Evolutionary conservation across 1,140 invertebrate species (phyloP).

Genomic region (Scylla paramamosain): DNA sequence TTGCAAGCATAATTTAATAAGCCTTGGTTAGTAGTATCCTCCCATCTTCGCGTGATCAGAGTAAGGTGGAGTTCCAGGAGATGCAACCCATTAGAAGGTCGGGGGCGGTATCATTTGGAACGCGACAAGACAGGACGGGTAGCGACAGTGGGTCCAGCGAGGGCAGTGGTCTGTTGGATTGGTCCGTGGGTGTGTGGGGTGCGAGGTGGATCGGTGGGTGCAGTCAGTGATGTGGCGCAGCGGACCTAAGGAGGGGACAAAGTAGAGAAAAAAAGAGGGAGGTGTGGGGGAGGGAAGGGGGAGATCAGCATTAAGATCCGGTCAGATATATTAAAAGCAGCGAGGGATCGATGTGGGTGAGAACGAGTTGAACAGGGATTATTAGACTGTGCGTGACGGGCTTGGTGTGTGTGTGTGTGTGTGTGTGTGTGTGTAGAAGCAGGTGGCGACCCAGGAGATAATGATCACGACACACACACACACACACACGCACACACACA

Average conservation of each 20-base stretch:
- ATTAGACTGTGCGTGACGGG: not conserved
- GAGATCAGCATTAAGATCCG: not conserved
- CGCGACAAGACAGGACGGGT: slow-evolving; percentile 5
- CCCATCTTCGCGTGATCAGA: not conserved
- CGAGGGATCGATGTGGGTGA: not conserved
- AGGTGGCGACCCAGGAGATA: not conserved
- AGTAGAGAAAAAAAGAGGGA: not conserved
- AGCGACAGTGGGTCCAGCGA: not conserved
- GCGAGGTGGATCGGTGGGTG: not conserved
- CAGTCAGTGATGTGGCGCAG: not conserved
- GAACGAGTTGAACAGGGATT: not conserved
- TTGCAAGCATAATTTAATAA: slow-evolving; percentile 13
- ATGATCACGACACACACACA: not conserved
- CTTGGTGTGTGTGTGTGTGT: not conserved
- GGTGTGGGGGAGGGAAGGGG: not conserved
- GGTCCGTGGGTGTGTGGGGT: not conserved
- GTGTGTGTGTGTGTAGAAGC: not conserved
- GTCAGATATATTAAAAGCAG: not conserved
- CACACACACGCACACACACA: slow-evolving; percentile 1
- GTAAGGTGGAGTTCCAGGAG: not conserved
- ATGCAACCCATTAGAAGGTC: not conserved
- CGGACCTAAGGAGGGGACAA: not conserved
- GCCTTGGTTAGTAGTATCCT: not conserved
- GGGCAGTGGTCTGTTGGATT: not conserved
- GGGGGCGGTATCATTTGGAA: not conserved